phyloP scores from a whole-genome alignment of 2,797 vertebrate species.

The Phylloscopus collybita region DNA sequence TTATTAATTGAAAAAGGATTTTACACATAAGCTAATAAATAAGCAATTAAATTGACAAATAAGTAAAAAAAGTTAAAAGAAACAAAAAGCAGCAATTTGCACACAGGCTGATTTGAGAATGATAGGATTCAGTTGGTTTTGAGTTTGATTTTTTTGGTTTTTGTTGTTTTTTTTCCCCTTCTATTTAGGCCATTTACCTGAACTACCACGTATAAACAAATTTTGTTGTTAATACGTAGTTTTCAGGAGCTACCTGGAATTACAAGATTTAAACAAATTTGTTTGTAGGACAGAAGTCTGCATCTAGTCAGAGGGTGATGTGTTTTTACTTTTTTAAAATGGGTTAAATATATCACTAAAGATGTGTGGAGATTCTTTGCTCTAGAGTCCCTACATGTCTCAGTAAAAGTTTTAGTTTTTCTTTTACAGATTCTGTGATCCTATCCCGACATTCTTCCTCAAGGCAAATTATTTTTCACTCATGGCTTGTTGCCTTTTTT shows the following conservation, averaged over 20 bases:
- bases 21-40: not conserved
- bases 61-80: not conserved
- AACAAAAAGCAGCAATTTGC: fast-evolving
- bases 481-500: not conserved
- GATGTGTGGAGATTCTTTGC: not conserved
- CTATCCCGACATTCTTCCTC: not conserved
- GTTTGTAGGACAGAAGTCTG: not conserved
- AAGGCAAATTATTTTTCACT: not conserved
- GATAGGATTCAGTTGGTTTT: fast-evolving
- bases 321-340: not conserved
- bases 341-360: not conserved
- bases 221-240: not conserved
- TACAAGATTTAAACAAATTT: not conserved
- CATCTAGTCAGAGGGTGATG: not conserved
- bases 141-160: fast-evolving
- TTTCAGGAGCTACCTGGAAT: not conserved
- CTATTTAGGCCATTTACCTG: not conserved
- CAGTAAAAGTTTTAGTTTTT: not conserved
- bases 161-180: fast-evolving
- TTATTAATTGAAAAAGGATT: not conserved
- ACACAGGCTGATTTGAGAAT: not conserved
- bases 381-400: not conserved
- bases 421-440: not conserved
- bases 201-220: not conserved
- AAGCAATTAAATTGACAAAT: not conserved